Conservation (phyloP, 2,797 vertebrate species). For the Okamejei kenojei region DNA sequence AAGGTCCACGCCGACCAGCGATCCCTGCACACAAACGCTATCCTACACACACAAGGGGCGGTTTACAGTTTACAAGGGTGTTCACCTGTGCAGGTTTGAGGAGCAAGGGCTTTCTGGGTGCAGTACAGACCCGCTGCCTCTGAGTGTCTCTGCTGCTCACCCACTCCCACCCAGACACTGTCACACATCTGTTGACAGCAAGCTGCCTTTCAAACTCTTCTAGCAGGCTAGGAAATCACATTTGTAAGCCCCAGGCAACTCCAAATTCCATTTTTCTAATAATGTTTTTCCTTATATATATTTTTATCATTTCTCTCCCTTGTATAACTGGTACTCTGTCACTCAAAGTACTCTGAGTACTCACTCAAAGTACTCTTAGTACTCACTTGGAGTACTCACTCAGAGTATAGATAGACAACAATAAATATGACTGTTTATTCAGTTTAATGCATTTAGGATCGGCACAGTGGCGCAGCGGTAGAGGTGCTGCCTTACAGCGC, state of each 20-base stretch:
- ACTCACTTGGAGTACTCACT: neutral
- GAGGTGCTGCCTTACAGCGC: too few species aligned
- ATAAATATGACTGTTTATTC: neutral
- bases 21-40: too few species aligned
- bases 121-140: constrained; percentile 51
- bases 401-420: neutral
- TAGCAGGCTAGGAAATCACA: neutral
- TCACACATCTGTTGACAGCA: neutral
- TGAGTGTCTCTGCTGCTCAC: constrained; percentile 55
- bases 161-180: constrained; percentile 39
- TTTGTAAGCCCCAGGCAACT: neutral
- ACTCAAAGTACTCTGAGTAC: neutral
- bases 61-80: too few species aligned
- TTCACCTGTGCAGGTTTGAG: neutral
- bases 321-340: neutral
- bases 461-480: too few species aligned
- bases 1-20: too few species aligned
- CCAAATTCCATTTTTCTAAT: constrained; percentile 4
- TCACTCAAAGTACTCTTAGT: neutral
- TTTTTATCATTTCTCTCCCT: neutral
- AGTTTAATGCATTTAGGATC: neutral
- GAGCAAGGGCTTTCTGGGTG: constrained; percentile 39
- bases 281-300: constrained; percentile 3
- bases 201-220: constrained; percentile 3
- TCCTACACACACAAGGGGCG: too few species aligned